Conservation (phyloP, 37 sponge, comb jelly and placozoan species). For the Chondrilla cf. caribensis region DNA sequence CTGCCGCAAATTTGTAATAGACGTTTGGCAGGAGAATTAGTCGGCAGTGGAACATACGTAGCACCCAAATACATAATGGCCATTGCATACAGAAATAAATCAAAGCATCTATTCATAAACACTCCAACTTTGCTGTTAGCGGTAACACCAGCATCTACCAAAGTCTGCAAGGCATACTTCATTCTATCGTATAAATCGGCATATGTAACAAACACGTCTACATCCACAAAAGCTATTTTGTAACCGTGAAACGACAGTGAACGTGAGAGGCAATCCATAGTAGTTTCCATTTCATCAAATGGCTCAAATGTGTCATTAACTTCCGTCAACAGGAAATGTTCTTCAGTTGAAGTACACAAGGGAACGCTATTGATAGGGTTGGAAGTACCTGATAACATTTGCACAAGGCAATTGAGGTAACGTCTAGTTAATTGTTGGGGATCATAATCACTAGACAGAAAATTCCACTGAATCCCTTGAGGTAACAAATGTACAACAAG, state of each 20-base stretch:
- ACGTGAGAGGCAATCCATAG: not conserved
- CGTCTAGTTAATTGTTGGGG: not conserved
- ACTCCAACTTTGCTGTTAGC: conserved; percentile 26
- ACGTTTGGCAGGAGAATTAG: conserved; percentile 7
- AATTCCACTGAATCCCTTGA: not conserved
- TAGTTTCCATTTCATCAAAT: conserved; percentile 1
- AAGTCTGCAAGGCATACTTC: not conserved
- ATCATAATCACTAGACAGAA: not conserved
- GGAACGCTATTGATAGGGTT: not conserved
- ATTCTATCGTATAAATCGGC: not conserved
- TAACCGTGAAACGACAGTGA: not conserved
- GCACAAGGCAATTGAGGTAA: not conserved
- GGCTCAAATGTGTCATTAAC: not conserved
- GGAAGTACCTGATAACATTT: not conserved
- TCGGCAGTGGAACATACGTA: conserved; percentile 33
- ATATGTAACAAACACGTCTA: conserved; percentile 8
- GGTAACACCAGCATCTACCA: not conserved
- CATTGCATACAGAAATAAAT: conserved; percentile 22
- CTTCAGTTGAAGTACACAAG: not conserved
- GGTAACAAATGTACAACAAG: not conserved
- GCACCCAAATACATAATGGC: conserved; percentile 40
- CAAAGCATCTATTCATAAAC: not conserved
- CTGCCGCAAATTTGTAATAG: not conserved
- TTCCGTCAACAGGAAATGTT: not conserved
- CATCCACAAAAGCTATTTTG: conserved; percentile 16